These are phyloP conservation scores for Uloborus plumipes DNA, from an alignment of 2,888 invertebrate genomes.

Conservation along the genomic window DNA sequence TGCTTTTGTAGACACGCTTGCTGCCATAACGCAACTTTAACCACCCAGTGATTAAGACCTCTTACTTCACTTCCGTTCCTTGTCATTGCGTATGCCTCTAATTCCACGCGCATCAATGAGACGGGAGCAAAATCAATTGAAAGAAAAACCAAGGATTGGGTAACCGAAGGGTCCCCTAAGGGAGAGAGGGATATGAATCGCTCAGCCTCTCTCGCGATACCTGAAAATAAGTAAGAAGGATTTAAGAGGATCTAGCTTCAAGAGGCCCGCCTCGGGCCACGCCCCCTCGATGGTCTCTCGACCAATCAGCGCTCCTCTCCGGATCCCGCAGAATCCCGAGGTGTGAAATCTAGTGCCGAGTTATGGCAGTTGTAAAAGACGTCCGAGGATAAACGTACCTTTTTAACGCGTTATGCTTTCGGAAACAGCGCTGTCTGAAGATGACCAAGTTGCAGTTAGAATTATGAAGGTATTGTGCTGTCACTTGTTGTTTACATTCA, in stretches of 20 bases:
- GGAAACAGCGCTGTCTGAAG: conserved; percentile 44
- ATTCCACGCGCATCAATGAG: neutral
- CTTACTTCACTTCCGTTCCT: no score
- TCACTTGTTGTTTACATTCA: no score
- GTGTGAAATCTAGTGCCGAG: conserved; percentile 20
- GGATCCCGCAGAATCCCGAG: neutral
- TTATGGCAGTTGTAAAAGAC: conserved; percentile 44
- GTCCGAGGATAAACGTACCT: conserved; percentile 39
- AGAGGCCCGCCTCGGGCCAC: conserved; percentile 12
- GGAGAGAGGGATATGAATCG: conserved; percentile 21
- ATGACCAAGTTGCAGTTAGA: conserved; percentile 51
- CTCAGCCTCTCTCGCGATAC: conserved; percentile 18
- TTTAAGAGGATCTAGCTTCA: conserved; percentile 35
- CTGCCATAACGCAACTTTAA: no score
- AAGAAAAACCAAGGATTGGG: conserved; percentile 11
- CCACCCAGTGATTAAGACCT: no score
- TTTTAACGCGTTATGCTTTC: conserved; percentile 44
- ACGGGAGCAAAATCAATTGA: neutral
- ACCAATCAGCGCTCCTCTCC: no score
- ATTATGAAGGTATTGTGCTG: conserved; percentile 48
- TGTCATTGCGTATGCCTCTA: no score
- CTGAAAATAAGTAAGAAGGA: conserved; percentile 31
- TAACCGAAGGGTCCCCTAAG: conserved; percentile 9
- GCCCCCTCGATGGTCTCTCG: no score
- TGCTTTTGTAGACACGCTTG: no score